phyloP scores from a whole-genome alignment of 2,797 vertebrate genomes.

The Pitangus sulphuratus region DNA sequence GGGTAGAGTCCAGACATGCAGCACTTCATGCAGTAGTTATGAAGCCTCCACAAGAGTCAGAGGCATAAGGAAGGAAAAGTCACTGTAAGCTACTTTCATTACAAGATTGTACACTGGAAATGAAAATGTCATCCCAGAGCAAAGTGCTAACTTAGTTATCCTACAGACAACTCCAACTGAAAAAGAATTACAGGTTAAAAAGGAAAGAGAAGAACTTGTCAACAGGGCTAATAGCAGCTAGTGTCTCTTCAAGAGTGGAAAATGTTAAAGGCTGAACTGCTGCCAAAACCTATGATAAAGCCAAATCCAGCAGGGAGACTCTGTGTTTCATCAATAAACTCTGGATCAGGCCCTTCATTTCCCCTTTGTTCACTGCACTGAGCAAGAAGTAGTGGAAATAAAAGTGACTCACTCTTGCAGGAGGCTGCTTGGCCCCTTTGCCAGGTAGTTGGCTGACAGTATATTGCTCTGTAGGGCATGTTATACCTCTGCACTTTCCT shows the following conservation, averaged over 20 bases:
- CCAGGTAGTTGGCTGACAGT: background rate
- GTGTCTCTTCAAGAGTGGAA: background rate
- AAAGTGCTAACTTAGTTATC: conserved; percentile 2
- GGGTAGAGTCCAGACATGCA: background rate
- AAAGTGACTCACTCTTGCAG: background rate
- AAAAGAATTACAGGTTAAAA: conserved; percentile 21
- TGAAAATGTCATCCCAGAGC: background rate
- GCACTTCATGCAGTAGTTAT: background rate
- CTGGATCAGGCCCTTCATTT: background rate
- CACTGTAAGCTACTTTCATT: background rate
- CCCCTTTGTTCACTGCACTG: background rate
- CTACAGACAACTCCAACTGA: background rate
- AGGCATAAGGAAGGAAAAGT: background rate
- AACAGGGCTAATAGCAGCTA: background rate
- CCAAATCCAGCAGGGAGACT: background rate
- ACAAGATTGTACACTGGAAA: background rate
- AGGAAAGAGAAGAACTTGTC: background rate
- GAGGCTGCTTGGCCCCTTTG: background rate
- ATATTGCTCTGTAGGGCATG: background rate
- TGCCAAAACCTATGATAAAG: background rate
- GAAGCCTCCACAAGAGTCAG: background rate
- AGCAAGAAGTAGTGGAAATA: background rate
- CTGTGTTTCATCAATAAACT: background rate
- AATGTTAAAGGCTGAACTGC: background rate
- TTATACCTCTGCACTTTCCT: conserved; percentile 7